Percentiles rank a stretch among this genome's conserved stretches.
These are phyloP conservation scores for Diabrotica virgifera DNA, from an alignment of 1,140 invertebrate genomes.

Conservation along the genomic window DNA sequence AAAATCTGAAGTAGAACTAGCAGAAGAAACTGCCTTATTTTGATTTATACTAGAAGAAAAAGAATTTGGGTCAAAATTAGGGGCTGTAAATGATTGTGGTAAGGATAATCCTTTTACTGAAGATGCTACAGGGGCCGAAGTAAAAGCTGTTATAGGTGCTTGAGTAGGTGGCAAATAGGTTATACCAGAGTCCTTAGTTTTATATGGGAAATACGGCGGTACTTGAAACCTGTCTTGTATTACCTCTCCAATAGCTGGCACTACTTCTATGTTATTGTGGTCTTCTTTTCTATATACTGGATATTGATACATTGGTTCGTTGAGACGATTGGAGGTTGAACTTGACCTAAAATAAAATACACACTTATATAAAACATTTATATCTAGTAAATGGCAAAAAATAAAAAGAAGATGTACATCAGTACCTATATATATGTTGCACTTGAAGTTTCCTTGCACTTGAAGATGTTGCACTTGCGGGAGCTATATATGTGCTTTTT, in stretches of 20 bases:
- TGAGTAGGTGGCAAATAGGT: conserved; percentile 22
- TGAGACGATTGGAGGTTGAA: conserved; percentile 30
- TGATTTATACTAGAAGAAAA: background rate
- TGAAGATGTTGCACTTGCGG: too few species aligned
- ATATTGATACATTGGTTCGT: conserved; percentile 30
- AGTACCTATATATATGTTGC: too few species aligned
- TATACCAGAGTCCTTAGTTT: conserved; percentile 10
- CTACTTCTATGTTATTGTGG: conserved; percentile 25
- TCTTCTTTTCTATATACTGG: conserved; percentile 30
- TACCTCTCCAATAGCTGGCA: conserved; percentile 43
- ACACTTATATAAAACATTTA: background rate
- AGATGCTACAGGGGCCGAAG: conserved; percentile 7
- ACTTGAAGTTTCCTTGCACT: too few species aligned
- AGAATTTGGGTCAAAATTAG: conserved; percentile 3
- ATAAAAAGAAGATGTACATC: background rate
- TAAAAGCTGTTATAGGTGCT: too few species aligned
- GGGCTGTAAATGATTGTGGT: conserved; percentile 10
- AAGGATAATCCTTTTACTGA: background rate
- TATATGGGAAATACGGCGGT: conserved; percentile 41
- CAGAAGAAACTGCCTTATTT: background rate
- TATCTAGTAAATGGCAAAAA: background rate
- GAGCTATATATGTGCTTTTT: too few species aligned
- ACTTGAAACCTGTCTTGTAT: conserved; percentile 43
- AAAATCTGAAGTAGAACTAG: conserved; percentile 18
- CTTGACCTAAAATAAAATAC: conserved; percentile 33